A percentile compares a stretch with the other conserved stretches of the same genome.
Conservation (phyloP, 2,797 vertebrate species). For the Poecilia picta region DNA sequence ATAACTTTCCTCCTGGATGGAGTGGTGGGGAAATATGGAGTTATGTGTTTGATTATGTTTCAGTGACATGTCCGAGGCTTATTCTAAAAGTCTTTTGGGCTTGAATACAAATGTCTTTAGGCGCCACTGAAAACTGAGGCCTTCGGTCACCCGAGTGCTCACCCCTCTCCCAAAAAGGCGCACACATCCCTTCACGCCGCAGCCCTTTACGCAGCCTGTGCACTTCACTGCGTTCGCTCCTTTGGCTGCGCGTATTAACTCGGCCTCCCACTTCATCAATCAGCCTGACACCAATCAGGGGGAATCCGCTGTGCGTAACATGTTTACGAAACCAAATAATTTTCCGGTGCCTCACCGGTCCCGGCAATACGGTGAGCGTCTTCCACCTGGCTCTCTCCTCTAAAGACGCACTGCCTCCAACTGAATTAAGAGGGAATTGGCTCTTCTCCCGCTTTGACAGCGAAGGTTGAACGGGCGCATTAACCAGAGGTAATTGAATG, state of each 20-base stretch:
- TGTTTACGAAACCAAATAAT: slow-evolving; percentile 63
- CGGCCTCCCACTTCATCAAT: slow-evolving; percentile 68
- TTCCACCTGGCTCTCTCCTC: slow-evolving; percentile 41
- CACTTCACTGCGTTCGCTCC: slow-evolving; percentile 41
- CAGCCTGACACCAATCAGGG: slow-evolving; percentile 66
- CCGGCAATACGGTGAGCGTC: slow-evolving; percentile 48
- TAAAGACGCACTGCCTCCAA: slow-evolving; percentile 51
- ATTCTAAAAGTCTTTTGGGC: slow-evolving; percentile 15
- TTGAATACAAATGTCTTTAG: slow-evolving; percentile 38
- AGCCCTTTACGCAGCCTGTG: slow-evolving; percentile 40
- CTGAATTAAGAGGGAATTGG: slow-evolving; percentile 60
- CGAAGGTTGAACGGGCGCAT: slow-evolving; percentile 61
- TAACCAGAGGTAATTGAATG: slow-evolving; percentile 77
- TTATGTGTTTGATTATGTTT: background rate
- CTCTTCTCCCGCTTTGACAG: slow-evolving; percentile 42
- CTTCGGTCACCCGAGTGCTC: slow-evolving; percentile 24
- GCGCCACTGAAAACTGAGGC: slow-evolving; percentile 28
- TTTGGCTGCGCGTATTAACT: slow-evolving; percentile 62
- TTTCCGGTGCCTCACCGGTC: slow-evolving; percentile 38
- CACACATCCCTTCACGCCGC: slow-evolving; percentile 7
- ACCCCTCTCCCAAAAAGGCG: slow-evolving; percentile 7
- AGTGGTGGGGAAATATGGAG: background rate
- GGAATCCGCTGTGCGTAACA: slow-evolving; percentile 47
- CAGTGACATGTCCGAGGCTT: background rate
- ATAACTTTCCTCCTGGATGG: background rate